These are phyloP conservation scores for Hepsetus odoe DNA, from an alignment of 2,113 vertebrate species.

Conservation along the genomic window DNA sequence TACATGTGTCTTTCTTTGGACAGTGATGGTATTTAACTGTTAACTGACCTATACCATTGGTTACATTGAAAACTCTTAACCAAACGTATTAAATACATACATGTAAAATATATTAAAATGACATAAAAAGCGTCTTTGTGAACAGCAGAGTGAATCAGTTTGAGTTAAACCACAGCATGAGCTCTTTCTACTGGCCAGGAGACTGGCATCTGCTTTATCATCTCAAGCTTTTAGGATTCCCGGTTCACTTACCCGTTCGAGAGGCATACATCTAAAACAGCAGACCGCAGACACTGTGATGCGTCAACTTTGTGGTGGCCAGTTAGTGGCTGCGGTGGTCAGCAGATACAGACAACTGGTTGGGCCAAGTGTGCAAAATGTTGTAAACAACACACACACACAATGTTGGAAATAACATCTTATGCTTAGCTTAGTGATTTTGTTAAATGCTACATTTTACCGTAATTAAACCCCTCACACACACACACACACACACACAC, in stretches of 20 bases:
- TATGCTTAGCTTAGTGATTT: constrained; percentile 5
- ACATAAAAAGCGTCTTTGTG: too few species aligned
- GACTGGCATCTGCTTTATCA: neutral
- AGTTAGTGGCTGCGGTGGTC: neutral
- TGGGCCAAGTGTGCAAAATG: neutral
- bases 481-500: constrained; percentile 7
- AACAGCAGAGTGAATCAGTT: too few species aligned
- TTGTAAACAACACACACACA: constrained; percentile 35
- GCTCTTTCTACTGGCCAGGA: too few species aligned
- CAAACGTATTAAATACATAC: too few species aligned
- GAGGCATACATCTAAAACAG: neutral
- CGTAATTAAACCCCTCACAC: neutral
- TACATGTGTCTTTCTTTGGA: too few species aligned
- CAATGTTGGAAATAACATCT: neutral
- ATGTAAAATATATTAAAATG: too few species aligned
- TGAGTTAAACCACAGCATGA: too few species aligned
- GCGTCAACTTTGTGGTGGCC: neutral
- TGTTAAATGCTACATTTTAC: neutral
- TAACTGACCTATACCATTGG: too few species aligned
- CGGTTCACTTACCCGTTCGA: neutral
- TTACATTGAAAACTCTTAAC: too few species aligned
- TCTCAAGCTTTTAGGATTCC: neutral
- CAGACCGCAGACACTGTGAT: neutral
- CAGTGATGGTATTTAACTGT: too few species aligned
- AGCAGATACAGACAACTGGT: constrained; percentile 18